These are phyloP conservation scores for Chaitophorus viminalis DNA, from an alignment of 2,888 invertebrate genomes.

Conservation along the genomic window DNA sequence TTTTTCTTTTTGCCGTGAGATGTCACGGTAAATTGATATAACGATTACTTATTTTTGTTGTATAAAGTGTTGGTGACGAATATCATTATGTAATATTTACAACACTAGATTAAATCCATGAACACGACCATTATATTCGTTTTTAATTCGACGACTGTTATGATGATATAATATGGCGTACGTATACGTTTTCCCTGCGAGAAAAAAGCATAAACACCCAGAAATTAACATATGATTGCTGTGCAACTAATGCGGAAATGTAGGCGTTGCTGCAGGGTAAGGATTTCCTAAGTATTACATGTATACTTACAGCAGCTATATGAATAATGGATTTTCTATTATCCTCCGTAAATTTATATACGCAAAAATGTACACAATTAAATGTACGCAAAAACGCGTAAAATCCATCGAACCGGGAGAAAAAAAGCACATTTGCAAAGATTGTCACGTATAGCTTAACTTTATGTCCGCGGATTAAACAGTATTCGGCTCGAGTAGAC, in stretches of 20 bases:
- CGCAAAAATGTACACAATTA: background rate
- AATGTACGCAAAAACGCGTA: background rate
- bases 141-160: too few species aligned
- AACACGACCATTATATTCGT: background rate
- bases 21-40: background rate
- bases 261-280: too few species aligned
- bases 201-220: too few species aligned
- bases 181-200: too few species aligned
- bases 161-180: too few species aligned
- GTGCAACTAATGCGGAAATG: too few species aligned
- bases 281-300: too few species aligned
- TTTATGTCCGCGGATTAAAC: constrained; percentile 4
- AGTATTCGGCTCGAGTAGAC: background rate
- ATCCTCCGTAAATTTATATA: too few species aligned
- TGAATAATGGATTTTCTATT: too few species aligned
- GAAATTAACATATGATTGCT: too few species aligned
- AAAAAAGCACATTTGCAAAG: background rate
- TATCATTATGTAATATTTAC: background rate
- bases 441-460: background rate
- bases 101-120: background rate
- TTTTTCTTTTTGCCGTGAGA: background rate
- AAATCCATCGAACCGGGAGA: background rate
- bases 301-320: too few species aligned
- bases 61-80: background rate
- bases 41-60: background rate